These are phyloP conservation scores for Nomada ferruginata DNA, from an alignment of 2,888 invertebrate species.

Conservation along the genomic window DNA sequence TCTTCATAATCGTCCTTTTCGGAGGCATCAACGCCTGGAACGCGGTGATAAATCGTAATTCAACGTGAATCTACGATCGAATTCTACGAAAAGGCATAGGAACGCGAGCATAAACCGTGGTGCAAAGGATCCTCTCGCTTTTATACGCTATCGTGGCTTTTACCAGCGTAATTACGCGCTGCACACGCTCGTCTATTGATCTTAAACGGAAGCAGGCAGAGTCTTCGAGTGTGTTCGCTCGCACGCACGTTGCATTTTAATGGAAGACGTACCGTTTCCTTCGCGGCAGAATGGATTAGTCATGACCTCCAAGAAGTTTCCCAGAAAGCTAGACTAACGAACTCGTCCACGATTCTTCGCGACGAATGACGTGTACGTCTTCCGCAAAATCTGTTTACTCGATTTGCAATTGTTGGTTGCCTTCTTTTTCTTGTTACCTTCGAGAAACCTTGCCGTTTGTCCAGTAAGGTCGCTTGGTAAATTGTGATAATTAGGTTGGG, in stretches of 20 bases:
- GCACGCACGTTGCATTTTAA: constrained; percentile 56
- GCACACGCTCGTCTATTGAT: constrained; percentile 51
- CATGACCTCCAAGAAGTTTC: constrained; percentile 67
- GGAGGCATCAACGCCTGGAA: constrained; percentile 1
- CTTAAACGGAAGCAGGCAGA: constrained; percentile 45
- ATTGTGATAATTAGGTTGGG: no score
- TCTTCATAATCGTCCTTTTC: constrained; percentile 2
- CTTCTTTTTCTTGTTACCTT: no score
- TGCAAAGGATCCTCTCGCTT: constrained; percentile 13
- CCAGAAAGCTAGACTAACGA: constrained; percentile 65
- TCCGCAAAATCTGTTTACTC: constrained; percentile 16
- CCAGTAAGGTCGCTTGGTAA: no score
- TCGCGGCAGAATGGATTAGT: constrained; percentile 61
- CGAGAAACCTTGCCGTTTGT: no score
- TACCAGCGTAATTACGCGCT: constrained; percentile 27
- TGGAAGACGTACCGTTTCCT: constrained; percentile 58
- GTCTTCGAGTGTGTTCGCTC: constrained; percentile 31
- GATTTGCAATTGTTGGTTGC: not conserved
- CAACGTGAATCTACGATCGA: not conserved
- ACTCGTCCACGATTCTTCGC: constrained; percentile 50
- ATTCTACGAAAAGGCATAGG: constrained; percentile 1
- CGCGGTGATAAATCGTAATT: constrained; percentile 7
- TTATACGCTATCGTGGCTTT: constrained; percentile 13
- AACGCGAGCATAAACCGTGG: not conserved
- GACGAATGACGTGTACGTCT: constrained; percentile 36